A percentile compares a stretch with the other conserved stretches of the same genome.
Evolutionary conservation across 2,113 vertebrate species (phyloP).

Genomic region (Pseudonaja textilis): DNA sequence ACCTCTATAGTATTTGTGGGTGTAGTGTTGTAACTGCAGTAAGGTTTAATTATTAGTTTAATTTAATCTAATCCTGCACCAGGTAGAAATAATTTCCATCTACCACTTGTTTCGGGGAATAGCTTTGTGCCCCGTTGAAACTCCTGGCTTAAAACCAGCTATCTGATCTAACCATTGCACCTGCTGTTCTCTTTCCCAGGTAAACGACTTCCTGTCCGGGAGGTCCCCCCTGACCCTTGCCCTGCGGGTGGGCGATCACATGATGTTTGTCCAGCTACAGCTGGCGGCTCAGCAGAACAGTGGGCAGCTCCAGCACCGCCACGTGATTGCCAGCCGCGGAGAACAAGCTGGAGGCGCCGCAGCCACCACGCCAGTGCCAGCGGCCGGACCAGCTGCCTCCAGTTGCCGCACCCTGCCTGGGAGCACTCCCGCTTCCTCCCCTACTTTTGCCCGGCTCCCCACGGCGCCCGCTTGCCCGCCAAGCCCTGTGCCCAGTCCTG

Average conservation of each 20-base stretch:
- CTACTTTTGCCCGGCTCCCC: constrained; percentile 61
- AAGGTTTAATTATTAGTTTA: background rate
- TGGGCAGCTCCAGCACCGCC: constrained; percentile 84
- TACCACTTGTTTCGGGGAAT: background rate
- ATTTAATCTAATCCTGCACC: background rate
- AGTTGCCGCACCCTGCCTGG: constrained; percentile 61
- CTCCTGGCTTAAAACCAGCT: background rate
- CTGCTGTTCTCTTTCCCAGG: constrained; percentile 67
- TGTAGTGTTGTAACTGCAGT: background rate
- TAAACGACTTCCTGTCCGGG: constrained; percentile 97
- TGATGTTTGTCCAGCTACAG: constrained; percentile 99
- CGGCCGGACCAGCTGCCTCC: constrained; percentile 43
- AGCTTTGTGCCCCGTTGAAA: background rate
- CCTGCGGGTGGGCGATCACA: constrained; percentile 94
- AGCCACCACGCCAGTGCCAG: rapidly evolving
- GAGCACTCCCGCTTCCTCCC: constrained; percentile 10
- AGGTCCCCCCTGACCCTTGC: constrained; percentile 95
- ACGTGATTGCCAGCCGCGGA: constrained; percentile 77
- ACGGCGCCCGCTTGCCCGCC: constrained; percentile 61
- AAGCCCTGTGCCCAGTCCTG: constrained; percentile 47
- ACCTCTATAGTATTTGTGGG: background rate
- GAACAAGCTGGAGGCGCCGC: constrained; percentile 52
- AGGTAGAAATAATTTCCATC: background rate
- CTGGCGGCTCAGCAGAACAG: constrained; percentile 89
- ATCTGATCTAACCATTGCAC: background rate